Conservation (phyloP, 2,888 invertebrate species). For the Neuroscelio doddi region DNA sequence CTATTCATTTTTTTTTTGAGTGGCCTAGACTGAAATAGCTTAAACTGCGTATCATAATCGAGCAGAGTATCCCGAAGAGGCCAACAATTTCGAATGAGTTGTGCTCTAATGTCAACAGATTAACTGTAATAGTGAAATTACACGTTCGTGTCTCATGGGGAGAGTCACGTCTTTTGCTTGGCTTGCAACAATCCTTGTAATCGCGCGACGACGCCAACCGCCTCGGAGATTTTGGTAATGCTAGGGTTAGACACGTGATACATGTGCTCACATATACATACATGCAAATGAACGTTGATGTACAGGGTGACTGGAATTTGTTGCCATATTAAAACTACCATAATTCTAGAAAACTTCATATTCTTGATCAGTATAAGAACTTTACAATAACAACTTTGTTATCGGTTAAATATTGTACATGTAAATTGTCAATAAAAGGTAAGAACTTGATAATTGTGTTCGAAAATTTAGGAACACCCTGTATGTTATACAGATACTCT, state of each 20-base stretch:
- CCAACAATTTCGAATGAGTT: conserved; percentile 58
- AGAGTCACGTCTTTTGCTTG: conserved; percentile 56
- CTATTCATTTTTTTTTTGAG: conserved; percentile 5
- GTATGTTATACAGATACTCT: conserved; percentile 17
- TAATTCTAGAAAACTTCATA: too few species aligned
- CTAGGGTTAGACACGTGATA: conserved; percentile 64
- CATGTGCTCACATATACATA: conserved; percentile 18
- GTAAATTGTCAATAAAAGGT: too few species aligned
- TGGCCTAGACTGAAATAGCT: conserved; percentile 54
- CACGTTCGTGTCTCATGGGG: conserved; percentile 63
- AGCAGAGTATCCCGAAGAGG: conserved; percentile 47
- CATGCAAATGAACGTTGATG: conserved; percentile 2
- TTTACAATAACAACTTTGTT: too few species aligned
- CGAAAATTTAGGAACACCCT: conserved; percentile 17
- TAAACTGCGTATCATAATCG: conserved; percentile 69
- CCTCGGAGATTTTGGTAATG: conserved; percentile 66
- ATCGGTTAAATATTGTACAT: too few species aligned
- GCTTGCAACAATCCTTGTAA: conserved; percentile 59
- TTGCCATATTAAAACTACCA: too few species aligned
- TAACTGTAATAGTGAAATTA: conserved; percentile 71
- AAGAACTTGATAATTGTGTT: too few species aligned
- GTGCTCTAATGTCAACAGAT: conserved; percentile 71
- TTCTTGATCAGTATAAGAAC: too few species aligned
- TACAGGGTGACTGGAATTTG: conserved; percentile 29
- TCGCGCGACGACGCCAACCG: conserved; percentile 46